phyloP scores from a whole-genome alignment of 2,888 invertebrate genomes.

The Oxyscelio sp. region DNA sequence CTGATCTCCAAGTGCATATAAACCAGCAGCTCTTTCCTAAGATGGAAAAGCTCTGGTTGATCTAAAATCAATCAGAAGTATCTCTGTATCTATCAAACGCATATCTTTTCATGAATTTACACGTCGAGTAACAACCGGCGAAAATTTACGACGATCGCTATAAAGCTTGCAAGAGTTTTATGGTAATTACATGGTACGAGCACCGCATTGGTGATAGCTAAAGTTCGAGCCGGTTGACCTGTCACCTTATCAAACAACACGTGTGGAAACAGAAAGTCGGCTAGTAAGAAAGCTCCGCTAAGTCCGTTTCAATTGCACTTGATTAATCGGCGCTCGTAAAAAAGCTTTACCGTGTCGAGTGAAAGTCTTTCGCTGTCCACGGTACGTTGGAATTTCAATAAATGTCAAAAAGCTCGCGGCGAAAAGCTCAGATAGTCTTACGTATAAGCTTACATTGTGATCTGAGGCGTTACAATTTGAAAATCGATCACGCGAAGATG shows the following conservation, averaged over 20 bases:
- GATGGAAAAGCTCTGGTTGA: neutral
- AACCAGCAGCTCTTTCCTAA: too few relatives aligned
- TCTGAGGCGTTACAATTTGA: constrained; percentile 32
- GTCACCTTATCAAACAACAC: constrained; percentile 4
- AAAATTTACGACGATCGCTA: constrained; percentile 1
- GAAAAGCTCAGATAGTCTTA: too few relatives aligned
- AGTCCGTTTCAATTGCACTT: neutral
- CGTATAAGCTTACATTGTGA: constrained; percentile 13
- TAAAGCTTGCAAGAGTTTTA: constrained; percentile 9
- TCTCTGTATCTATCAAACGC: neutral
- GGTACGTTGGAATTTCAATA: constrained; percentile 45
- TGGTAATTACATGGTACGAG: constrained; percentile 2
- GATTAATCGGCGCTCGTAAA: constrained; percentile 38
- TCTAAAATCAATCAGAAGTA: neutral
- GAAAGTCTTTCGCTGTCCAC: constrained; percentile 16
- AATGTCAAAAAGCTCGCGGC: constrained; percentile 23
- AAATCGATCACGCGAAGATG: constrained; percentile 45
- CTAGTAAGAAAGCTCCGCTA: constrained; percentile 16
- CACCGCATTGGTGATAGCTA: neutral
- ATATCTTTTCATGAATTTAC: neutral
- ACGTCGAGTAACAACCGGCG: neutral
- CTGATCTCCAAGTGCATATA: too few relatives aligned
- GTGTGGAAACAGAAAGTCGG: constrained; percentile 3
- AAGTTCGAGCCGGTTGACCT: neutral
- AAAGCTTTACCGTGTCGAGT: constrained; percentile 3